Conservation (phyloP, 2,113 vertebrate species). For the Theristicus caerulescens region DNA sequence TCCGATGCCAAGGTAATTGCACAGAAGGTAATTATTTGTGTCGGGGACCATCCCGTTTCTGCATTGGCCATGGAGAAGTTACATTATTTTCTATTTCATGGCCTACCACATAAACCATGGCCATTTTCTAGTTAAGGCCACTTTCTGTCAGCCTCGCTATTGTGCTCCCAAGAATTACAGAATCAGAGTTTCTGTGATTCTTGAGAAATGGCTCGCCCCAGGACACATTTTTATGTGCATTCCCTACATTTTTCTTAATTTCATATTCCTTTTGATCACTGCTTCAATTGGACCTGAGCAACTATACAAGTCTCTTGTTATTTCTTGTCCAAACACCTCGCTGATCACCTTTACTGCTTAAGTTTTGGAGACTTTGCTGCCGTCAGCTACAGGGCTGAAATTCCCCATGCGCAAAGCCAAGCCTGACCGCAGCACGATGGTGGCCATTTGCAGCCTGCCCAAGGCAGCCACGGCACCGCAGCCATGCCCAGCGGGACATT, state of each 20-base stretch:
- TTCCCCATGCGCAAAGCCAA: neutral
- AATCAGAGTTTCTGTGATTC: neutral
- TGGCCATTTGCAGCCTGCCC: neutral
- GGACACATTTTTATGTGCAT: conserved; percentile 45
- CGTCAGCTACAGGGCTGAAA: fast-evolving
- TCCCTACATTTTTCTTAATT: conserved; percentile 46
- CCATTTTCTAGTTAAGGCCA: neutral
- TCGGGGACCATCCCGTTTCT: neutral
- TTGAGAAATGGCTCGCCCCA: neutral
- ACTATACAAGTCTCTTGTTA: neutral
- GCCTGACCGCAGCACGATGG: neutral
- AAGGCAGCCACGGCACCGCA: neutral
- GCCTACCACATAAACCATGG: neutral
- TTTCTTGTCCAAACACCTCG: conserved; percentile 34
- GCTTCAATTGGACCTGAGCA: neutral
- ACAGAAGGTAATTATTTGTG: neutral
- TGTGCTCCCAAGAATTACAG: neutral
- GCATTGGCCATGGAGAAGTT: neutral
- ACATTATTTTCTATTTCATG: neutral
- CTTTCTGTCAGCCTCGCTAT: neutral
- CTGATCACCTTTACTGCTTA: neutral
- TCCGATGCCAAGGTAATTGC: neutral
- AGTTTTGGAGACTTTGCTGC: neutral
- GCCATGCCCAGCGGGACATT: fast-evolving
- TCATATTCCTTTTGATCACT: conserved; percentile 37